A percentile compares a stretch with the other conserved stretches of the same genome.
Conservation (phyloP, 2,113 vertebrate genomes). For the Pedetes capensis region DNA sequence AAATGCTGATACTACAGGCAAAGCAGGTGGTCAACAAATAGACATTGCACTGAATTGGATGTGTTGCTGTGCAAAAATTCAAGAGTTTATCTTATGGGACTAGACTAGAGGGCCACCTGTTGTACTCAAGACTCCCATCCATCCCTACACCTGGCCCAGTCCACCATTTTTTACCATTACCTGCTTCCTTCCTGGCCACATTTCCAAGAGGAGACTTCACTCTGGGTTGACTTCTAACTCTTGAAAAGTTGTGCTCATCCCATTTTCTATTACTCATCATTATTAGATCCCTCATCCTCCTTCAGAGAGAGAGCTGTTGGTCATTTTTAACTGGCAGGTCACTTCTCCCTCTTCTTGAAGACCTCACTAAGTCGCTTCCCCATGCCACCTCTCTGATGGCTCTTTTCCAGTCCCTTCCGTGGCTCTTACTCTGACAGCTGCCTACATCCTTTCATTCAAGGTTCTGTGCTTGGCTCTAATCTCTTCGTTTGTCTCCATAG, state of each 20-base stretch:
- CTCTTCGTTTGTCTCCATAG: neutral
- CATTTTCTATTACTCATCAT: neutral
- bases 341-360: neutral
- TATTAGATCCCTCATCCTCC: neutral
- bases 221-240: neutral
- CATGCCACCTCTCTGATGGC: neutral
- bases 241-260: neutral
- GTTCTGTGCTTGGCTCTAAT: neutral
- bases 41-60: neutral
- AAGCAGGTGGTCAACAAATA: neutral
- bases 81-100: neutral
- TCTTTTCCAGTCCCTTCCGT: neutral
- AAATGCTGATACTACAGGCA: neutral
- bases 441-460: neutral
- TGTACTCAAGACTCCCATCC: neutral
- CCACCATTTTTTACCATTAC: neutral
- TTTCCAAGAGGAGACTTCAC: neutral
- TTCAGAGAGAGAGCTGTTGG: neutral
- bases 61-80: neutral
- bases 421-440: neutral
- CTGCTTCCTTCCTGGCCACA: neutral
- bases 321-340: neutral
- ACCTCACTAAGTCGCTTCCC: neutral
- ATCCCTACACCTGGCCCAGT: neutral
- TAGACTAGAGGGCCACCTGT: neutral